Conservation (phyloP, 2,797 vertebrate genomes). For the Hippopotamyrus pictus region DNA sequence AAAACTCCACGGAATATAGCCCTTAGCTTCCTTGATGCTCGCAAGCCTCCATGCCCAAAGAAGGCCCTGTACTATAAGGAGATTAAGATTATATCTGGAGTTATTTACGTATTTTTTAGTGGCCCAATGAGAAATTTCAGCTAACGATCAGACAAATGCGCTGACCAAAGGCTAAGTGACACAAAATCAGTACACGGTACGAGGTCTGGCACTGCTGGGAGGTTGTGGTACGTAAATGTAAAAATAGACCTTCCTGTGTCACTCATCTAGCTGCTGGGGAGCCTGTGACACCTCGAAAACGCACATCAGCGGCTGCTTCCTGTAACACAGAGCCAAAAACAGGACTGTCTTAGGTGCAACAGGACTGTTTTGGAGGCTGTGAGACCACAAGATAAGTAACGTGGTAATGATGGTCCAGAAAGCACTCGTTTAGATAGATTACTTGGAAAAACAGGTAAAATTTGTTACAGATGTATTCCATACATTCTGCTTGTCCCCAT, state of each 20-base stretch:
- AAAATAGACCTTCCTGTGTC: conserved; percentile 1
- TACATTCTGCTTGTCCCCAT: not conserved
- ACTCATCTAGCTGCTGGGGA: not conserved
- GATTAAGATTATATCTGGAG: not conserved
- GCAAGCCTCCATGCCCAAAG: not conserved
- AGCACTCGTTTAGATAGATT: not conserved
- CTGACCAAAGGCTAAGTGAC: not conserved
- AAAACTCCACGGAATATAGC: not conserved
- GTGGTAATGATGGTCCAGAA: not conserved
- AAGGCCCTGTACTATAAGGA: not conserved
- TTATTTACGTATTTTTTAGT: not conserved
- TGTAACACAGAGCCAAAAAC: not conserved
- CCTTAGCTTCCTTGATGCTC: not conserved
- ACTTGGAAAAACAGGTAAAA: not conserved
- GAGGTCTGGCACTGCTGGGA: not conserved
- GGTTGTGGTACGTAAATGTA: not conserved
- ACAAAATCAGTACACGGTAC: not conserved
- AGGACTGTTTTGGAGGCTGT: not conserved
- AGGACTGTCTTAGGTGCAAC: not conserved
- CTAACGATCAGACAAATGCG: not conserved
- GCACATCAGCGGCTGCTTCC: not conserved
- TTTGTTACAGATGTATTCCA: not conserved
- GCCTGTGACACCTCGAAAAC: not conserved
- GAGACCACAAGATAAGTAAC: not conserved
- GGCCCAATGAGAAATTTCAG: not conserved